Base-by-base conservation (phyloP, 1,140 invertebrate species). In the Drosophila punjabiensis region DNA sequence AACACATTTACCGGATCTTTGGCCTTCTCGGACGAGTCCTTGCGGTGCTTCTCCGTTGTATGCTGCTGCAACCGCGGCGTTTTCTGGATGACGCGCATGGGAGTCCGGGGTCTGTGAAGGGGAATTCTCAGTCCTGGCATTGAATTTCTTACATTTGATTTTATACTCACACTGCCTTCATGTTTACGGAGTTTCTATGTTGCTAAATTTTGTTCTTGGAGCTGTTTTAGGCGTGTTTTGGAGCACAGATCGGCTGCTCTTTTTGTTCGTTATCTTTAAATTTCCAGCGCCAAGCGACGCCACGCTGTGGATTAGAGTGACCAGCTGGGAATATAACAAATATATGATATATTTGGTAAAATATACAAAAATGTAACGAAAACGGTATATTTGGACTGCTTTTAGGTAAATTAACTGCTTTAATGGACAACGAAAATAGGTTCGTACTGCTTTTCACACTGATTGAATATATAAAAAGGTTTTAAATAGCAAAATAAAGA, bases 1-100 rank as follows among this genome's bases (percentile, higher is more conserved):
- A 95, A 98, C 3, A 98, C 97, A 94, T 98, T 95, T 0, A 98
- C 96, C 0, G 97, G 96, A 82, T 93, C 92, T 33, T 79, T 70
- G 28, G 70, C 73, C 35, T 76, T 88, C 5, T 66, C 79, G 3
- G 61, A 66, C 1, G 61, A 35, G 13, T 90, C 76, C n/a, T 69
- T 56, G 2, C 79, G 64, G 4, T 56, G 55, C 43, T 80, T 85
- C 13, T 84, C 85, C 4, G 70, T 45, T 7, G 53, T 48, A 41
- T 56, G 53, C 20, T 18, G 70, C 20, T 66, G 86, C 59, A 55
- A 18, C 16, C 79, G 76, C 6, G 80, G 80, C 2, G 80, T 87
- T 62, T 91, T 91, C 14, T 75, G 70, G 24, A 71, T 33, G 48
- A 90, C 85, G 70, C 90, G 91, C 67, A 80, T 33, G 69, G 89